A percentile compares a stretch with the other conserved stretches of the same genome.
These are phyloP conservation scores for Leptinotarsa juncta DNA, from an alignment of 2,888 invertebrate species.

Conservation along the genomic window DNA sequence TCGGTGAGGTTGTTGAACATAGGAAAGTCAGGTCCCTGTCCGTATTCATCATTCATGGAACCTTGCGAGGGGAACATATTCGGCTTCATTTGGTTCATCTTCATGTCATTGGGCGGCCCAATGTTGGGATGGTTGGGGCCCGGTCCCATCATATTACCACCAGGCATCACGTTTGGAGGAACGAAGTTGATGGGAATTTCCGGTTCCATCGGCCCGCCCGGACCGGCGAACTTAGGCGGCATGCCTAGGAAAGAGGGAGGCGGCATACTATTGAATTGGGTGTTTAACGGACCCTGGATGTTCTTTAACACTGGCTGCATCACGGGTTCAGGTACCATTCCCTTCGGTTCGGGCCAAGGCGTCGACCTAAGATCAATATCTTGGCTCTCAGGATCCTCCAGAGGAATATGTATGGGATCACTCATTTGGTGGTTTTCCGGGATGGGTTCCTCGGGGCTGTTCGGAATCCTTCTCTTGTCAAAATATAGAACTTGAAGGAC, in stretches of 20 bases:
- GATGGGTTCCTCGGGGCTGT: constrained; percentile 88
- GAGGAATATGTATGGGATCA: constrained; percentile 86
- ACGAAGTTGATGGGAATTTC: constrained; percentile 56
- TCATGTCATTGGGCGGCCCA: constrained; percentile 61
- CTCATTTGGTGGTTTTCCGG: constrained; percentile 80
- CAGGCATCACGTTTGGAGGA: constrained; percentile 63
- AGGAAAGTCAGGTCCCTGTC: constrained; percentile 38
- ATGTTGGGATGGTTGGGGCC: constrained; percentile 51
- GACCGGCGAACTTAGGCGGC: constrained; percentile 47
- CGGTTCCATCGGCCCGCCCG: constrained; percentile 45
- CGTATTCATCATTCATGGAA: constrained; percentile 39
- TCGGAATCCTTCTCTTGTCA: constrained; percentile 85
- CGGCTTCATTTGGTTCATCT: constrained; percentile 49
- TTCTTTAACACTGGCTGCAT: constrained; percentile 65
- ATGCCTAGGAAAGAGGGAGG: constrained; percentile 57
- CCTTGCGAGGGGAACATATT: constrained; percentile 58
- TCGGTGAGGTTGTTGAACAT: constrained; percentile 24
- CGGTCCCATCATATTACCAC: constrained; percentile 65
- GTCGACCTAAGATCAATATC: constrained; percentile 83
- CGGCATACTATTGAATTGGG: constrained; percentile 68
- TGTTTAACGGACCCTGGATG: constrained; percentile 65
- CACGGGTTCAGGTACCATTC: constrained; percentile 67
- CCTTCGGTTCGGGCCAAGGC: constrained; percentile 89
- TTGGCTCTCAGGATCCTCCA: constrained; percentile 89
- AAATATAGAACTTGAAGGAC: constrained; percentile 87